Conservation (phyloP, 2,797 vertebrate genomes). For the Aulostomus chinensis region DNA sequence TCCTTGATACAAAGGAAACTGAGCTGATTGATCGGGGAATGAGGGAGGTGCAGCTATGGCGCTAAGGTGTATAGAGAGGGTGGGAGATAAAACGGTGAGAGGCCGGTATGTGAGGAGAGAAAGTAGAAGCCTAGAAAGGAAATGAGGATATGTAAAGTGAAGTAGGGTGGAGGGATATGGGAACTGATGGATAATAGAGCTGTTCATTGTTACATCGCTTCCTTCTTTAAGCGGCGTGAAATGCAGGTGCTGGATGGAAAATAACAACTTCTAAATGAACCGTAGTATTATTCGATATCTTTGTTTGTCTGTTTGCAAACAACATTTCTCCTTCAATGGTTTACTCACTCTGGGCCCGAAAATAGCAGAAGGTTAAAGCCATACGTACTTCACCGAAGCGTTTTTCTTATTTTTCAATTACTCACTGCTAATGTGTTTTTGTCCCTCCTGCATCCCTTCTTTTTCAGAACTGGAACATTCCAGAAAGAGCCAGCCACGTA, state of each 20-base stretch:
- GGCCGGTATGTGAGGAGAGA: neutral
- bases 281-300: neutral
- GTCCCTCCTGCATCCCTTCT: too few relatives aligned
- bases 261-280: neutral
- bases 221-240: neutral
- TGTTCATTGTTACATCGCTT: constrained; percentile 16
- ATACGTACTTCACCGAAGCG: too few relatives aligned
- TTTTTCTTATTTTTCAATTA: too few relatives aligned
- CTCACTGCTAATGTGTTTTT: too few relatives aligned
- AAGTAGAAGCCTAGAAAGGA: neutral
- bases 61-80: neutral
- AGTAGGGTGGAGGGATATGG: neutral
- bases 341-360: too few relatives aligned
- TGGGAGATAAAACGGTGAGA: neutral
- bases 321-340: neutral
- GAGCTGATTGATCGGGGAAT: constrained; percentile 5
- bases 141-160: constrained; percentile 1
- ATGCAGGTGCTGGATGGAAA: neutral
- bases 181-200: neutral
- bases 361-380: too few relatives aligned
- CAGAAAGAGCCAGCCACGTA: too few relatives aligned
- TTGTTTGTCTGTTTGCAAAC: neutral
- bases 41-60: constrained; percentile 2
- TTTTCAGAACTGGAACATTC: too few relatives aligned
- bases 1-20: constrained; percentile 7